Percentiles rank a stretch among this genome's conserved stretches.
phyloP scores from a whole-genome alignment of 2,797 vertebrate genomes.

The Girardinus metallicus region DNA sequence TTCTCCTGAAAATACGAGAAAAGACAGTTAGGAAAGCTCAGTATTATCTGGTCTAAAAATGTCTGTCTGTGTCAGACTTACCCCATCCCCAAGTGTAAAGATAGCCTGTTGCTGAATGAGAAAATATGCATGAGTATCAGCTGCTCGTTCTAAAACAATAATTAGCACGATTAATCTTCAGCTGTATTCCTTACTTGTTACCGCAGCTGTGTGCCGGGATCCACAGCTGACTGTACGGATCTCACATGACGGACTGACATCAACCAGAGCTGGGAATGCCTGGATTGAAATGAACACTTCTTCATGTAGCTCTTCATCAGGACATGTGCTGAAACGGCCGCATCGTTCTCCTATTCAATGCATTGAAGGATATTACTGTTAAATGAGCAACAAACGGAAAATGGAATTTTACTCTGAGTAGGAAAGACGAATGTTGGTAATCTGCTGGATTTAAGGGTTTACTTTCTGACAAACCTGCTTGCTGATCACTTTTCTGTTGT shows the following conservation, averaged over 20 bases:
- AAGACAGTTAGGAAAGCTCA: neutral
- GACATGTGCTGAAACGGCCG: constrained; percentile 20
- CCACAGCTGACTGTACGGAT: constrained; percentile 87
- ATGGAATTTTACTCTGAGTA: neutral
- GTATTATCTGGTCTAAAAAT: neutral
- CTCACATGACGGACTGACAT: constrained; percentile 82
- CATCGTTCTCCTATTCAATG: constrained; percentile 25
- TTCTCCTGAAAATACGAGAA: constrained; percentile 80
- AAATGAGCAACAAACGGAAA: neutral
- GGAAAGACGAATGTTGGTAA: neutral
- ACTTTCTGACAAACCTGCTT: constrained; percentile 36
- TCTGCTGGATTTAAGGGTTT: neutral
- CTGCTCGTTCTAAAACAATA: constrained; percentile 39
- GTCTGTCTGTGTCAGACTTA: constrained; percentile 65
- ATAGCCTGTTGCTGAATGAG: constrained; percentile 82
- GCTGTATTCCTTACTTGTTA: constrained; percentile 84
- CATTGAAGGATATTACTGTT: neutral
- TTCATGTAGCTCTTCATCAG: constrained; percentile 18
- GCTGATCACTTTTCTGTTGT: constrained; percentile 26
- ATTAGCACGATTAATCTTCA: too few species aligned
- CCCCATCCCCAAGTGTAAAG: constrained; percentile 99
- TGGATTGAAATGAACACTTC: constrained; percentile 89
- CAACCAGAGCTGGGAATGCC: constrained; percentile 91
- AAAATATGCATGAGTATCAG: constrained; percentile 12
- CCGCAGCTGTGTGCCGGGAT: constrained; percentile 88